Evolutionary conservation across 2,888 invertebrate genomes (phyloP).

Genomic region (Hypomecis punctinalis): DNA sequence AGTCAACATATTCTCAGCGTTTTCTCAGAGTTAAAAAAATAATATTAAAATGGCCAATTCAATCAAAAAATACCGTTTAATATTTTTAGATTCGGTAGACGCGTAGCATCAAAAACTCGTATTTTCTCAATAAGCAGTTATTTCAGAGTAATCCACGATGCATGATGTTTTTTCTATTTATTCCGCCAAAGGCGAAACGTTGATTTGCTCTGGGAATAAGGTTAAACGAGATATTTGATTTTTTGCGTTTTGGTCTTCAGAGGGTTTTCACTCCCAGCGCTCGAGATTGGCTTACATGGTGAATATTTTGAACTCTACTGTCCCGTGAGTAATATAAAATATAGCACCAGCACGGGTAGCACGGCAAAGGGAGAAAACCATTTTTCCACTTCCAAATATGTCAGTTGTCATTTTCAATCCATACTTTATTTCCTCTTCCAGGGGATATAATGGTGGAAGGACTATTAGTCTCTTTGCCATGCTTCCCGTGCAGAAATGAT

Average conservation of each 20-base stretch:
- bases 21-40: background rate
- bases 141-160: constrained; percentile 9
- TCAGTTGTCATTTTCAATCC: too few species aligned
- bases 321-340: background rate
- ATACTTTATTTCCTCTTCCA: too few species aligned
- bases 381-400: too few species aligned
- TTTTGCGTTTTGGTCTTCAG: constrained; percentile 40
- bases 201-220: constrained; percentile 43
- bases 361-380: too few species aligned
- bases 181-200: constrained; percentile 15
- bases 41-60: background rate
- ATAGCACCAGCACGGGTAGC: too few species aligned
- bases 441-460: too few species aligned
- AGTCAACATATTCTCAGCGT: too few species aligned
- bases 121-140: constrained; percentile 12
- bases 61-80: constrained; percentile 1
- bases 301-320: too few species aligned
- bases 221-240: constrained; percentile 48
- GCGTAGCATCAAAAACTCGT: background rate
- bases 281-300: constrained; percentile 7
- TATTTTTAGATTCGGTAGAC: background rate
- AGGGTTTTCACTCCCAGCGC: constrained; percentile 32
- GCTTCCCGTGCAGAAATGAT: too few species aligned
- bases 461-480: too few species aligned
- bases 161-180: constrained; percentile 25